phyloP scores from a whole-genome alignment of 2,888 invertebrate genomes.

The Eupithecia subfuscata region DNA sequence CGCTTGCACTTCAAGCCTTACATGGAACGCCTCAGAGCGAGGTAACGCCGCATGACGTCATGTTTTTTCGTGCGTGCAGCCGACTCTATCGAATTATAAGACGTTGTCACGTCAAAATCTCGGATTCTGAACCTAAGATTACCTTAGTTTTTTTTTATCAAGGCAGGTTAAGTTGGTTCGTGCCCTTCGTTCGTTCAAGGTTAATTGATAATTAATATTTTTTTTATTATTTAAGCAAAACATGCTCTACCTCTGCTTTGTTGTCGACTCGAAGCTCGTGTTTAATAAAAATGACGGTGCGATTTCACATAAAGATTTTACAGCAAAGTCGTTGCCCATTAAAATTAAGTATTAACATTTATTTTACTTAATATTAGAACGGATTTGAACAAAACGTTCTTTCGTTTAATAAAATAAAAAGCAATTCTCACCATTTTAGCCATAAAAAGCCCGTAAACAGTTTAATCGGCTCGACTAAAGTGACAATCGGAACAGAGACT shows the following conservation, averaged over 20 bases:
- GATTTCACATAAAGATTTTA: background rate
- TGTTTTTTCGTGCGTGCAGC: too few relatives aligned
- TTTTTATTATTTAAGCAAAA: background rate
- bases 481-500: background rate
- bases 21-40: too few relatives aligned
- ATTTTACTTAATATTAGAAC: constrained; percentile 1
- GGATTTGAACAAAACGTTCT: constrained; percentile 3
- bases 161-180: too few relatives aligned
- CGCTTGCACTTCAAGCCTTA: too few relatives aligned
- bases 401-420: constrained; percentile 10
- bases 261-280: background rate
- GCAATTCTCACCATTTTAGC: constrained; percentile 6
- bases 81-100: too few relatives aligned
- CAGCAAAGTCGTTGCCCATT: background rate
- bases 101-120: too few relatives aligned
- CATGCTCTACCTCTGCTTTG: background rate
- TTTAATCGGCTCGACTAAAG: constrained; percentile 12
- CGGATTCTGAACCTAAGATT: too few relatives aligned
- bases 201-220: background rate
- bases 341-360: background rate
- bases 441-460: constrained; percentile 16
- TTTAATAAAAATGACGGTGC: background rate
- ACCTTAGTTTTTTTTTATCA: too few relatives aligned
- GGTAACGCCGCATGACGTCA: too few relatives aligned
- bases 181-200: background rate